Percentiles rank a stretch among this genome's conserved stretches.
Evolutionary conservation across 1,140 invertebrate genomes (phyloP).

Genomic region (Heliconius hewitsoni): DNA sequence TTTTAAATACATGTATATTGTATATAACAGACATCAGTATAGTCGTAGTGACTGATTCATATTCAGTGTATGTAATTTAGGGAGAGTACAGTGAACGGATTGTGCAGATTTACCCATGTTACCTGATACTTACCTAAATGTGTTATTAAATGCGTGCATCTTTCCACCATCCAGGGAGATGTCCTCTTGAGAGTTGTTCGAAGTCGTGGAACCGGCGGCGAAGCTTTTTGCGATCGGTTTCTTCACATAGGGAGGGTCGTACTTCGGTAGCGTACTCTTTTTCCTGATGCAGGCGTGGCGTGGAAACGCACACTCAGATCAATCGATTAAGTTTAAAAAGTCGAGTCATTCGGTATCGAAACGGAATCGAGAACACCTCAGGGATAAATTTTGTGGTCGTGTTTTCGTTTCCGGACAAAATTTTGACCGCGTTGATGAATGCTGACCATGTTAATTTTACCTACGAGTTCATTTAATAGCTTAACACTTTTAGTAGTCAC

Average conservation of each 20-base stretch:
- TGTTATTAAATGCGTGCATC: slow-evolving; percentile 90
- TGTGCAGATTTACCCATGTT: slow-evolving; percentile 14
- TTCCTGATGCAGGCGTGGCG: slow-evolving; percentile 84
- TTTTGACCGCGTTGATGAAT: slow-evolving; percentile 48
- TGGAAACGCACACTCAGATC: slow-evolving; percentile 80
- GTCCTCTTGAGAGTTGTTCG: slow-evolving; percentile 88
- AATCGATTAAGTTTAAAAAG: slow-evolving; percentile 78
- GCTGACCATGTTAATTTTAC: slow-evolving; percentile 27
- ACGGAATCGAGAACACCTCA: slow-evolving; percentile 69
- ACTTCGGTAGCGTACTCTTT: slow-evolving; percentile 93
- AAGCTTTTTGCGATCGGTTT: slow-evolving; percentile 89
- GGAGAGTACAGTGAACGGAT: neutral
- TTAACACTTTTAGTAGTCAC: neutral
- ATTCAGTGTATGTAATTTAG: slow-evolving; percentile 1
- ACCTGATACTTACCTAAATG: slow-evolving; percentile 86
- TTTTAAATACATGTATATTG: slow-evolving; percentile 11
- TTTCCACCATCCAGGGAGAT: slow-evolving; percentile 88
- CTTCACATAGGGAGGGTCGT: slow-evolving; percentile 92
- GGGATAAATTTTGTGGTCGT: slow-evolving; percentile 54
- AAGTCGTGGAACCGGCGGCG: slow-evolving; percentile 82
- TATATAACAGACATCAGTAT: slow-evolving; percentile 16
- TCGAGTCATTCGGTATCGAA: slow-evolving; percentile 44
- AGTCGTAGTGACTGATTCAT: slow-evolving; percentile 18
- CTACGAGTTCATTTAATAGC: neutral
- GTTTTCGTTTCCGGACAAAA: slow-evolving; percentile 60